These are phyloP conservation scores for Lagothrix lagotricha DNA, from an alignment of 2,797 vertebrate genomes.

Conservation along the genomic window DNA sequence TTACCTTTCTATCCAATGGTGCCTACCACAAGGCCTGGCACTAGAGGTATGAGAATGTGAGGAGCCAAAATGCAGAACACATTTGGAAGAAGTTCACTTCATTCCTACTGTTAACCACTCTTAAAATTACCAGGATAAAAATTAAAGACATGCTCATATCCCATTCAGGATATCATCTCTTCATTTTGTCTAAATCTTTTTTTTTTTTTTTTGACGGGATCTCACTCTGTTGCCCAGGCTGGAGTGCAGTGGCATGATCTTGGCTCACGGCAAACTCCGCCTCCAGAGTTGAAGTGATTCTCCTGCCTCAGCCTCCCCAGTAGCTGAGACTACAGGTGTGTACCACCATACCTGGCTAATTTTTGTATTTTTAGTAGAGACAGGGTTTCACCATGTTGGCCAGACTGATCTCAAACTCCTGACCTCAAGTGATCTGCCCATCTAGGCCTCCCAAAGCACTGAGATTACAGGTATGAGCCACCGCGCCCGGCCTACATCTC, in stretches of 20 bases:
- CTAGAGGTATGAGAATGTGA: accelerated
- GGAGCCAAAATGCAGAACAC: not conserved
- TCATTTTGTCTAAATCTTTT: not conserved
- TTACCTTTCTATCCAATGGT: not conserved
- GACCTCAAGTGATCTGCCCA: not conserved
- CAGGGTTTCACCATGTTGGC: not conserved
- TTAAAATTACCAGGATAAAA: not conserved
- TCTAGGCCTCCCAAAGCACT: not conserved
- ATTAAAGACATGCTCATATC: not conserved
- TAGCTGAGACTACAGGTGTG: not conserved
- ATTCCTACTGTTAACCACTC: not conserved
- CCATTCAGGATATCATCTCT: not conserved
- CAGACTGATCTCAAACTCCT: not conserved
- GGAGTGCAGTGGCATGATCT: not conserved
- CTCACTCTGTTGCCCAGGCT: not conserved
- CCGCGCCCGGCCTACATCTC: not conserved
- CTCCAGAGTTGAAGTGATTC: not conserved
- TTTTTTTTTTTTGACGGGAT: not conserved
- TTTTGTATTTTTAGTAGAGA: not conserved
- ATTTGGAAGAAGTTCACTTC: not conserved
- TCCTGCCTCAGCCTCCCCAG: not conserved
- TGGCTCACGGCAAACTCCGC: not conserved
- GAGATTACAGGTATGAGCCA: not conserved
- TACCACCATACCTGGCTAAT: not conserved
- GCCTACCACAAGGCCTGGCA: not conserved